These are phyloP conservation scores for Helarctos malayanus DNA, from an alignment of 2,797 vertebrate species.

Conservation along the genomic window DNA sequence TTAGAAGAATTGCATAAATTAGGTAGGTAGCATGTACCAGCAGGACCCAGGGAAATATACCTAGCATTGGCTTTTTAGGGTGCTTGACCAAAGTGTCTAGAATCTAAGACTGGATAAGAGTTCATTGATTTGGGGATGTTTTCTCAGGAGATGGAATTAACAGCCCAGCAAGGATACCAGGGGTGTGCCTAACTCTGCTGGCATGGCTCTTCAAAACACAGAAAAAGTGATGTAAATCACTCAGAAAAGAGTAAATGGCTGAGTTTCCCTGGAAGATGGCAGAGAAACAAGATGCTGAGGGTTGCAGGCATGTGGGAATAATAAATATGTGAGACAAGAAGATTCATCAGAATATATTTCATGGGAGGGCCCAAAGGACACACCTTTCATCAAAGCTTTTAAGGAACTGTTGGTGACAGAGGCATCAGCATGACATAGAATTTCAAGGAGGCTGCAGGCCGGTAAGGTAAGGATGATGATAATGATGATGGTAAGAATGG, in stretches of 20 bases:
- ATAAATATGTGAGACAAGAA: neutral
- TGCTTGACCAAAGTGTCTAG: neutral
- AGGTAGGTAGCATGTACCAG: neutral
- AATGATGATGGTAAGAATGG: neutral
- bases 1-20: neutral
- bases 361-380: neutral
- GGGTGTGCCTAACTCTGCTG: neutral
- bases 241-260: neutral
- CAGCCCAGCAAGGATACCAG: neutral
- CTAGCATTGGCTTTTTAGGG: neutral
- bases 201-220: neutral
- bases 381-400: neutral
- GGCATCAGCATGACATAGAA: neutral
- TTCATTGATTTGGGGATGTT: neutral
- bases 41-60: neutral
- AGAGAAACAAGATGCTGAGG: neutral
- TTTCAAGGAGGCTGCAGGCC: neutral
- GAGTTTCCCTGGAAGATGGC: neutral
- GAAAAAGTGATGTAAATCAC: neutral
- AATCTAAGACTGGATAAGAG: neutral
- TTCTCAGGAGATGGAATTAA: neutral
- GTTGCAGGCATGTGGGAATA: neutral
- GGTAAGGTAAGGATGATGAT: too few species aligned
- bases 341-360: neutral
- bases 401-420: neutral